Evolutionary conservation across 2,888 invertebrate species (phyloP).

Genomic region (Drosophila phalerata): DNA sequence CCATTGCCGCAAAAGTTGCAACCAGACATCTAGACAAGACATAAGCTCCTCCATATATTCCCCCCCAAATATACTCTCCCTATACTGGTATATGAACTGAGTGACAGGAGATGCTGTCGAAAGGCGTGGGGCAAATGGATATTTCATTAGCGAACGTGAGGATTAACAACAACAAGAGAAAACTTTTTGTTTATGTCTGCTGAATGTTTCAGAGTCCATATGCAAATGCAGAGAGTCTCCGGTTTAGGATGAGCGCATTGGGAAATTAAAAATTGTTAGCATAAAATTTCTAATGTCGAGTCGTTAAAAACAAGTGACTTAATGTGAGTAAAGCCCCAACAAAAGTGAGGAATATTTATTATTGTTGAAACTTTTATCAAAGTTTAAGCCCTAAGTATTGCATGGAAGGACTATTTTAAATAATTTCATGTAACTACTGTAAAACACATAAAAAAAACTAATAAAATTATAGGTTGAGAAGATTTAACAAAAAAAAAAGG

Average conservation of each 20-base stretch:
- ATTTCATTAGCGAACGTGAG: constrained; percentile 68
- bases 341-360: not conserved
- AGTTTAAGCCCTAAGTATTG: not conserved
- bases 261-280: constrained; percentile 66
- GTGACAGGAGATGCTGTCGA: constrained; percentile 21
- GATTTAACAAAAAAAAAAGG: no score
- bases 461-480: not conserved
- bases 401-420: not conserved
- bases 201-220: constrained; percentile 42
- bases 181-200: constrained; percentile 72
- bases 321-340: constrained; percentile 14
- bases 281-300: constrained; percentile 34
- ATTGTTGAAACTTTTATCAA: not conserved
- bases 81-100: constrained; percentile 24
- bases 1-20: constrained; percentile 76
- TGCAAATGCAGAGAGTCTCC: constrained; percentile 54
- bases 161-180: constrained; percentile 54
- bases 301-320: constrained; percentile 36
- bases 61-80: not conserved
- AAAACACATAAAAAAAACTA: not conserved
- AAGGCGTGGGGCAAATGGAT: constrained; percentile 66
- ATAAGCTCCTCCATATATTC: constrained; percentile 44
- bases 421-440: not conserved
- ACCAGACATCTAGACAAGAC: constrained; percentile 45
- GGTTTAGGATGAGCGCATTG: constrained; percentile 60